These are phyloP conservation scores for Ips typographus DNA, from an alignment of 1,140 invertebrate species.

Conservation along the genomic window DNA sequence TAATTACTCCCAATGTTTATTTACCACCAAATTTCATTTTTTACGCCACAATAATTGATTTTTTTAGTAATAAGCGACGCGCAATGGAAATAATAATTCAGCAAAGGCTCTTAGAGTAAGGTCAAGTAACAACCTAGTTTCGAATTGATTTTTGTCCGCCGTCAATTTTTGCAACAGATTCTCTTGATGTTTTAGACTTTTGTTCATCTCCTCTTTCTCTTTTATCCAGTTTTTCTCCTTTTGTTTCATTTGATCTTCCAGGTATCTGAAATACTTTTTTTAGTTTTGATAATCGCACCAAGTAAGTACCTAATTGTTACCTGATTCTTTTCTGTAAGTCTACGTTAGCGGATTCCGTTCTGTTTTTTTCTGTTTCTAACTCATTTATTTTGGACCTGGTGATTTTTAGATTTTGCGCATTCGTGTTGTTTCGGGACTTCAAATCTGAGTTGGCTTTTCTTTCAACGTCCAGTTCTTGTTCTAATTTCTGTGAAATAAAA, in stretches of 20 bases:
- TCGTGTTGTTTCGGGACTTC: conserved; percentile 32
- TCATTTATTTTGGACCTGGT: conserved; percentile 40
- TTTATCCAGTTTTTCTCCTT: conserved; percentile 42
- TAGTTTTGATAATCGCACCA: neutral
- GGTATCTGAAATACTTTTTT: conserved; percentile 26
- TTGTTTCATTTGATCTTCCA: conserved; percentile 43
- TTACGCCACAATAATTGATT: neutral
- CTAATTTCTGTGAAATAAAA: conserved; percentile 41
- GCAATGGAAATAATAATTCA: conserved; percentile 37
- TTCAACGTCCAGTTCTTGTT: conserved; percentile 43
- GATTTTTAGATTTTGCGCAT: conserved; percentile 35
- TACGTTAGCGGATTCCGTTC: conserved; percentile 35
- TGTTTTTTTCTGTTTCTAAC: conserved; percentile 39
- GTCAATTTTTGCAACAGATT: conserved; percentile 45
- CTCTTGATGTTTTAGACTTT: conserved; percentile 44
- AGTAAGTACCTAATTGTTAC: conserved; percentile 20
- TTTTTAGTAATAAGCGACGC: conserved; percentile 22
- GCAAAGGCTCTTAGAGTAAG: conserved; percentile 41
- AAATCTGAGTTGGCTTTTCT: conserved; percentile 40
- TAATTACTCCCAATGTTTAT: no score
- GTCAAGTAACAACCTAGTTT: conserved; percentile 48
- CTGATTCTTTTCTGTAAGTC: conserved; percentile 39
- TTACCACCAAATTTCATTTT: no score
- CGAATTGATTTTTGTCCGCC: conserved; percentile 44
- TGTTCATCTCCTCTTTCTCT: conserved; percentile 46